Conservation (phyloP, 2,888 invertebrate genomes). For the Balanococcus diminutus region DNA sequence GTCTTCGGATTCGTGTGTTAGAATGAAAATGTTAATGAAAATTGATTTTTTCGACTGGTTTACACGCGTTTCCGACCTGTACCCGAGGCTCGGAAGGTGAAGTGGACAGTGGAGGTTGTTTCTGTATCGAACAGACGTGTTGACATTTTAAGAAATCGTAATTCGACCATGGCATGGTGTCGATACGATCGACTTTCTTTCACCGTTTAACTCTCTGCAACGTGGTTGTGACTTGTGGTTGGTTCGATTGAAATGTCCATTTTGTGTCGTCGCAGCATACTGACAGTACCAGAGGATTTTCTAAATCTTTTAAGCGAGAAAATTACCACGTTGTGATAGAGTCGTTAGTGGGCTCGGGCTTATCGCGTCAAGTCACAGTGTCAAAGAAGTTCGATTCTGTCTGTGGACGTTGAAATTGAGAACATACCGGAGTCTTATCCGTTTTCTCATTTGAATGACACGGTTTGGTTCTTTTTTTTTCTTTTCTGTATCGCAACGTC, state of each 20-base stretch:
- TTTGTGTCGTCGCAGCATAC: not conserved
- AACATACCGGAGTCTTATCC: not conserved
- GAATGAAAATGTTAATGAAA: constrained; percentile 34
- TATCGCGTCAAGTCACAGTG: not conserved
- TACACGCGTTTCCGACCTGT: not conserved
- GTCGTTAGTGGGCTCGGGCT: not conserved
- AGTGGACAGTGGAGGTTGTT: not conserved
- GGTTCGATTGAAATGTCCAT: not conserved
- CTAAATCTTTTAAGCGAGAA: not conserved
- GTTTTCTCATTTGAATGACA: not conserved
- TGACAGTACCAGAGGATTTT: not conserved
- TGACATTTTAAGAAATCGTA: not conserved
- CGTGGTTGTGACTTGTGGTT: not conserved
- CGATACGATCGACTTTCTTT: not conserved
- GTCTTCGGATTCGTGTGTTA: not conserved
- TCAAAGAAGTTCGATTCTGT: not conserved
- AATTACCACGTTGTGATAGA: not conserved
- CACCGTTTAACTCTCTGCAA: not conserved
- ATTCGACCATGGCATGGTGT: not conserved
- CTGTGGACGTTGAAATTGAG: not conserved
- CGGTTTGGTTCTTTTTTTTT: not conserved
- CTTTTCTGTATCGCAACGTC: not conserved
- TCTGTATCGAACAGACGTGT: not conserved
- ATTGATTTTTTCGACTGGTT: constrained; percentile 33
- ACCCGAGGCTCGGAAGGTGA: no score